Conservation (phyloP, 2,113 vertebrate species). For the Oplegnathus fasciatus region DNA sequence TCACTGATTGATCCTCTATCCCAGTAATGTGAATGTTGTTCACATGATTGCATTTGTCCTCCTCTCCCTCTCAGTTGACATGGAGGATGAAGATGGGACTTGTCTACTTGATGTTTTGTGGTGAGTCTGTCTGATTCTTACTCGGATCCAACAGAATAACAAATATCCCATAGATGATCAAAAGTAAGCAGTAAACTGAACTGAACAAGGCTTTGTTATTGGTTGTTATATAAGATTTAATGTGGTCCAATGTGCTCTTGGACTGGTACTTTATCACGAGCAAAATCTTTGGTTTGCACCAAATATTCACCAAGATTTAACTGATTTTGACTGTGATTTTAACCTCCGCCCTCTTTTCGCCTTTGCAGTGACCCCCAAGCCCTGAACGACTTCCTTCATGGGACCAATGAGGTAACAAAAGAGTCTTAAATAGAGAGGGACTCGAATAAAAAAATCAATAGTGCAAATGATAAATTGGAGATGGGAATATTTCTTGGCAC, state of each 20-base stretch:
- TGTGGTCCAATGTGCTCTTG: not conserved
- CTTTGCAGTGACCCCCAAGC: constrained; percentile 86
- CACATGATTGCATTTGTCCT: not conserved
- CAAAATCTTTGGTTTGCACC: not conserved
- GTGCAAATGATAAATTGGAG: constrained; percentile 24
- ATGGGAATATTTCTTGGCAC: constrained; percentile 45
- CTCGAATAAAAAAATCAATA: constrained; percentile 40
- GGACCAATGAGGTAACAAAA: constrained; percentile 85
- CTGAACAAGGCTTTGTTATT: not conserved
- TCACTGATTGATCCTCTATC: not conserved
- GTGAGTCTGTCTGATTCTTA: constrained; percentile 71
- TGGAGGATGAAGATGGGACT: constrained; percentile 90
- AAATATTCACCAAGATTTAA: not conserved
- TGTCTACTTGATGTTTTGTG: constrained; percentile 90
- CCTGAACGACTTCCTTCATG: constrained; percentile 89
- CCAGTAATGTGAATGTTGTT: not conserved
- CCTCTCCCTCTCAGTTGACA: constrained; percentile 81
- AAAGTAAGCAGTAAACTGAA: not conserved
- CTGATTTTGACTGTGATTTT: not conserved
- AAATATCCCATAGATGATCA: not conserved
- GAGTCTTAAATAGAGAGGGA: constrained; percentile 26
- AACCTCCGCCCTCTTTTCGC: constrained; percentile 14
- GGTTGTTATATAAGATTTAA: not conserved
- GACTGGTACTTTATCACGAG: not conserved
- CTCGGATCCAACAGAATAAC: not conserved